A percentile compares a stretch with the other conserved stretches of the same genome.
Conservation (phyloP, 2,113 vertebrate species). For the Tragelaphus imberbis region DNA sequence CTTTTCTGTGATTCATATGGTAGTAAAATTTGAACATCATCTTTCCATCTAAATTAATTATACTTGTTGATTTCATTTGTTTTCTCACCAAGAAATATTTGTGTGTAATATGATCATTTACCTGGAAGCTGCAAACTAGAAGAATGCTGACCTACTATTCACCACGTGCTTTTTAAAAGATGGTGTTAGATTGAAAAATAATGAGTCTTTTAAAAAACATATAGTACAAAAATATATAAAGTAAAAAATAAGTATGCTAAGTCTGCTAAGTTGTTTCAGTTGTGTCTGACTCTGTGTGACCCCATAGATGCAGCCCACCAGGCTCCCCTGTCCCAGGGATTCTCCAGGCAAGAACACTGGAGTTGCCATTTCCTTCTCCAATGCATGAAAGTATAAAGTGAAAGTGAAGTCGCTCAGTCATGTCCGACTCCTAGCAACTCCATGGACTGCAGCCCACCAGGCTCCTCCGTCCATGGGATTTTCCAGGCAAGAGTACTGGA, state of each 20-base stretch:
- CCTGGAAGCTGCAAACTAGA: not conserved
- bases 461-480: too few species aligned
- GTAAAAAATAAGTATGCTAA: not conserved
- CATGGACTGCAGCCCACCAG: too few species aligned
- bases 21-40: not conserved
- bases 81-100: not conserved
- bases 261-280: too few species aligned
- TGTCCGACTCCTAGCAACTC: too few species aligned
- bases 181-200: not conserved
- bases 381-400: too few species aligned
- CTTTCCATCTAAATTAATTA: constrained; percentile 11
- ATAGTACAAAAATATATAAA: not conserved
- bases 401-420: too few species aligned
- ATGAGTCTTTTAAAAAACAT: not conserved
- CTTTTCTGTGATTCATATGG: not conserved
- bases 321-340: too few species aligned
- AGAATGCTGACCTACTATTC: not conserved
- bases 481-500: too few species aligned
- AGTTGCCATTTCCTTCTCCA: too few species aligned
- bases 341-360: too few species aligned
- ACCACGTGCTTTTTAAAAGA: not conserved
- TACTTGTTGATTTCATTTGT: not conserved
- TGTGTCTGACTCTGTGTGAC: too few species aligned
- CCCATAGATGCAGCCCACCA: too few species aligned
- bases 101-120: not conserved